These are phyloP conservation scores for Erinaceus europaeus DNA, from an alignment of 2,113 vertebrate genomes.

Conservation along the genomic window DNA sequence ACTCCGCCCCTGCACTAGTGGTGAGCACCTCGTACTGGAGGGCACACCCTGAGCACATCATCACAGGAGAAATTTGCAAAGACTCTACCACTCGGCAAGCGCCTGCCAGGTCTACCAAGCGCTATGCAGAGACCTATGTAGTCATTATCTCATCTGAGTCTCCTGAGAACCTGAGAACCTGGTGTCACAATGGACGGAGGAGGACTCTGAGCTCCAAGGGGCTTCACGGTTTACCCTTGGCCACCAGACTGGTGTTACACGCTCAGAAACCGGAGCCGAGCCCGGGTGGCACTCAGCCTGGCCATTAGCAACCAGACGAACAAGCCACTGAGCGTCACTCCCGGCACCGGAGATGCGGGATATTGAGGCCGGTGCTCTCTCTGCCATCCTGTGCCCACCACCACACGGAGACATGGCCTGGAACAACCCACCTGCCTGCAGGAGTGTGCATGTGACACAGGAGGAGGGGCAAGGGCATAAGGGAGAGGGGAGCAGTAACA, in stretches of 20 bases:
- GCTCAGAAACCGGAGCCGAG: neutral
- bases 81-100: neutral
- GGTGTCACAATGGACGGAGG: neutral
- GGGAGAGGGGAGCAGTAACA: neutral
- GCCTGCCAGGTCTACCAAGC: neutral
- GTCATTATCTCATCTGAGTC: neutral
- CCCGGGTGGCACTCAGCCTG: neutral
- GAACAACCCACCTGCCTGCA: neutral
- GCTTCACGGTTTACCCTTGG: neutral
- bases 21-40: neutral
- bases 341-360: neutral
- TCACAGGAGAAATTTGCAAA: neutral
- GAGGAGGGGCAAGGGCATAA: neutral
- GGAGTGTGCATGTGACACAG: neutral
- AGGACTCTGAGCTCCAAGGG: conserved; percentile 29
- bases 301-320: no score
- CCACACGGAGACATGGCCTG: neutral
- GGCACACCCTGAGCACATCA: neutral
- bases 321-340: no score
- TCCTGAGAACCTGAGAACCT: neutral
- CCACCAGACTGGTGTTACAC: neutral
- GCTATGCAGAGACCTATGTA: neutral
- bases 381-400: neutral
- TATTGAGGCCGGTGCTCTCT: neutral
- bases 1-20: neutral